Base-by-base conservation (phyloP, 2,888 invertebrate genomes). In the Fragum sueziense region DNA sequence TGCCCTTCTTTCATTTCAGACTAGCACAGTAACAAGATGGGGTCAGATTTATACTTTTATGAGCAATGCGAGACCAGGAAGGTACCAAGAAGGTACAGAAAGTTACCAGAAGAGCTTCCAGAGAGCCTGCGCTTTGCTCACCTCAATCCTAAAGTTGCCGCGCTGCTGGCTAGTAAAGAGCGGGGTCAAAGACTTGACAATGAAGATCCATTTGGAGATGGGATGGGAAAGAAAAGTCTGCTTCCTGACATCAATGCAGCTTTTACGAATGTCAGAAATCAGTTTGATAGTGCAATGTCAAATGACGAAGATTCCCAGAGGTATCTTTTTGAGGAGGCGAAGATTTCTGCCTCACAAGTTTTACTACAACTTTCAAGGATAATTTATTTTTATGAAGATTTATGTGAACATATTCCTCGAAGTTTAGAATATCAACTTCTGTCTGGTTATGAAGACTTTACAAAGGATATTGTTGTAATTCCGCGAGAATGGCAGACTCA, bases 51-150 rank as follows among this genome's bases (percentile, higher is more conserved):
- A 20, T 85, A 79, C 75, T 85, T 85, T 71, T 85, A 73, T 33
- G 74, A 84, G 14, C 85, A 84, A 57, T 68, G 70, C 71, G 80
- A 76, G 11, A 80, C 76, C 4, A 70, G 79, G 72, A 82, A 82
- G 47, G 47, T 82, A 17, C 74, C 73, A 7, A 91, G 88, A 65
- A 79, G 92, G 71, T 91, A 87, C 82, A 77, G 90, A 59, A 92
- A 92, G 76, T 70, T 86, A 22, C 89, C 91, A 1, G 92, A 92
- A 68, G 92, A 92, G 62, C 82, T 92, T 20, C 92, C 92, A 14
- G 90, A 91, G 70, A 90, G 90, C 74, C 85, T 92, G n/a, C 84
- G 90, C 47, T 92, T 88, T 87, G 91, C 91, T 68, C 91, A 91
- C 81, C 88, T 91, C 22, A 91, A 90, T 76, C 92, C 92, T 4